These are phyloP conservation scores for Melanostigma gelatinosum DNA, from an alignment of 2,113 vertebrate species.

Conservation along the genomic window DNA sequence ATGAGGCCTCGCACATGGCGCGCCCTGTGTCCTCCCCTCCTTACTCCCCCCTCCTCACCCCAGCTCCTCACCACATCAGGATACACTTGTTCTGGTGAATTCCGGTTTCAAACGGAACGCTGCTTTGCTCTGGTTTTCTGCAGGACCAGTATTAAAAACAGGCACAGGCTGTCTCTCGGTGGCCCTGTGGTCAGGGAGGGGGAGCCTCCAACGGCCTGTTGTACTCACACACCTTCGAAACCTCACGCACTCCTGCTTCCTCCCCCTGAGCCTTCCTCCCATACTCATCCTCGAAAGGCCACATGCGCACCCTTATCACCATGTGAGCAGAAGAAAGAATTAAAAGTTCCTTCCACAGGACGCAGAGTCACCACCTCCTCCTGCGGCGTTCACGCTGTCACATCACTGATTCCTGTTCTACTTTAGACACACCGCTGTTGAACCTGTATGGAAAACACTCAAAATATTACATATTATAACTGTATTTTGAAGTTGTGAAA, in stretches of 20 bases:
- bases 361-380: slow-evolving; percentile 1
- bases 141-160: slow-evolving; percentile 72
- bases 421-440: background rate
- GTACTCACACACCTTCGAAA: slow-evolving; percentile 68
- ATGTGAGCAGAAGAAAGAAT: slow-evolving; percentile 47
- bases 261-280: slow-evolving; percentile 48
- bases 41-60: slow-evolving; percentile 64
- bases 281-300: slow-evolving; percentile 36
- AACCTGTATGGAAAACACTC: background rate
- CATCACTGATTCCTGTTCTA: background rate
- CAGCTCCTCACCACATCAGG: slow-evolving; percentile 86
- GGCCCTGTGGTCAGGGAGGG: slow-evolving; percentile 78
- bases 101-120: slow-evolving; percentile 87
- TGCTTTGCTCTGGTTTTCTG: slow-evolving; percentile 78
- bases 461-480: background rate
- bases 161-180: slow-evolving; percentile 71
- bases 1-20: slow-evolving; percentile 62
- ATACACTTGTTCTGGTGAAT: slow-evolving; percentile 86
- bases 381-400: background rate
- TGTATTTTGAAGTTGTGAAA: background rate
- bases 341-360: slow-evolving; percentile 29
- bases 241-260: slow-evolving; percentile 67
- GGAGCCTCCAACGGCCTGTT: slow-evolving; percentile 79
- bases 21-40: slow-evolving; percentile 63
- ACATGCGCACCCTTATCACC: slow-evolving; percentile 43